Percentiles rank a stretch among this genome's conserved stretches.
phyloP scores from a whole-genome alignment of 2,888 invertebrate species.

The Maniola hyperantus region DNA sequence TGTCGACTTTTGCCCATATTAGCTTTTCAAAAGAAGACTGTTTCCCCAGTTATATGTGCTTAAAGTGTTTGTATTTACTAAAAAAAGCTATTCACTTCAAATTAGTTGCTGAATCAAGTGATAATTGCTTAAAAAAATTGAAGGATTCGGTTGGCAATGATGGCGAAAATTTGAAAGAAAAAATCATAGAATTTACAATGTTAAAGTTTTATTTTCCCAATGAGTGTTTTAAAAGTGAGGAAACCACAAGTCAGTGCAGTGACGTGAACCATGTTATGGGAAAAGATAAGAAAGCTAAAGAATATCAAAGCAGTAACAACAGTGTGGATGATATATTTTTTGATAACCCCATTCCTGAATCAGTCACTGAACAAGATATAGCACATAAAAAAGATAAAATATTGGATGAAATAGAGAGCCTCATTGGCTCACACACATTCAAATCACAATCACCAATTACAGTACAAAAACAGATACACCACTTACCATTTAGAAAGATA shows the following conservation, averaged over 20 bases:
- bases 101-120: constrained; percentile 60
- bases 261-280: not conserved
- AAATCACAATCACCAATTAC: not conserved
- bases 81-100: constrained; percentile 67
- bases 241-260: constrained; percentile 7
- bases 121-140: constrained; percentile 44
- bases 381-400: constrained; percentile 25
- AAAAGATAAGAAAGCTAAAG: not conserved
- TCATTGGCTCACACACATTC: constrained; percentile 12
- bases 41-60: constrained; percentile 63
- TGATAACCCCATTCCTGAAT: not conserved
- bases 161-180: constrained; percentile 25
- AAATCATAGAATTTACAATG: constrained; percentile 33
- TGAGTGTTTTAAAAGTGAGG: constrained; percentile 3
- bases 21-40: constrained; percentile 52
- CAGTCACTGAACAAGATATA: constrained; percentile 5
- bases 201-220: constrained; percentile 30
- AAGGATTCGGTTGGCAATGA: constrained; percentile 19
- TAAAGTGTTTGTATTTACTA: constrained; percentile 57
- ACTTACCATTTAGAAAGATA: constrained; percentile 1
- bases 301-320: constrained; percentile 2
- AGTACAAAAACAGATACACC: constrained; percentile 10
- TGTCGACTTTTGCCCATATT: constrained; percentile 57
- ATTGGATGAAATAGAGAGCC: constrained; percentile 31
- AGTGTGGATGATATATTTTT: not conserved